These are phyloP conservation scores for Intellagama lesueurii DNA, from an alignment of 2,797 vertebrate species.

Conservation along the genomic window DNA sequence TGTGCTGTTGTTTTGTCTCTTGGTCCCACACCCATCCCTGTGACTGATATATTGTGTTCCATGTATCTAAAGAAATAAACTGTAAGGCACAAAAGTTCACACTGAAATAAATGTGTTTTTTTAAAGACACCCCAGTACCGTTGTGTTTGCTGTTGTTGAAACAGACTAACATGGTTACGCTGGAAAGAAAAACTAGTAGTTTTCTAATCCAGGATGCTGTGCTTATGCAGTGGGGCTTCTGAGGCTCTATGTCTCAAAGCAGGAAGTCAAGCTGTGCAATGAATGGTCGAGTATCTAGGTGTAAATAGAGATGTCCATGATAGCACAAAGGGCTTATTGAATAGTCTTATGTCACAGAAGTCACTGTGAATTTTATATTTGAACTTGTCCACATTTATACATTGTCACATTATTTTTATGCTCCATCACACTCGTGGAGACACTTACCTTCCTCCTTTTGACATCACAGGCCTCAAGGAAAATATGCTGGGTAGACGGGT, in stretches of 20 bases:
- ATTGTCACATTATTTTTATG: slow-evolving; percentile 12
- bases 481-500: neutral
- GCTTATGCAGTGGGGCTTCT: no score
- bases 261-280: no score
- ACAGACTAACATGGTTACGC: no score
- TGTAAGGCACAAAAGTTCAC: no score
- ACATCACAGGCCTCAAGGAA: slow-evolving; percentile 26
- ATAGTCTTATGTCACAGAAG: neutral
- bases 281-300: no score
- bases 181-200: no score
- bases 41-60: no score
- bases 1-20: neutral
- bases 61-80: no score
- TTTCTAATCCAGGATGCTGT: no score
- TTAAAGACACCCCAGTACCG: neutral
- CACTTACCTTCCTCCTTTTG: neutral
- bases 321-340: neutral
- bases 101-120: neutral
- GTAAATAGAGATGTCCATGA: neutral
- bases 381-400: neutral
- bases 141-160: no score
- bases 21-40: no score
- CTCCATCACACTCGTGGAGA: neutral
- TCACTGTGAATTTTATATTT: slow-evolving; percentile 19
- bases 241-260: no score